These are phyloP conservation scores for Carpatolechia fugitivella DNA, from an alignment of 2,888 invertebrate genomes.

Conservation along the genomic window DNA sequence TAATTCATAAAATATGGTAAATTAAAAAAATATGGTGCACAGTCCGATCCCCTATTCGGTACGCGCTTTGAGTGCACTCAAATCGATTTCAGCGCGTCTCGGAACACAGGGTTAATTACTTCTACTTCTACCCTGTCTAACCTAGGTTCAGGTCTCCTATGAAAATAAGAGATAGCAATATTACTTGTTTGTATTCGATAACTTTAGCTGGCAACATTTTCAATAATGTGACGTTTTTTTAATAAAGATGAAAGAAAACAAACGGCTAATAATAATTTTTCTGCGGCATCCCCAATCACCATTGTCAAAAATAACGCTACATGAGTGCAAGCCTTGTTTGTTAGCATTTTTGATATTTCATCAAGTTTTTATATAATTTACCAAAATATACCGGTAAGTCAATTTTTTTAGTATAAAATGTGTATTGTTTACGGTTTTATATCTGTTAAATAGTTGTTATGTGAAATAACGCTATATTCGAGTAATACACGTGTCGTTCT, in stretches of 20 bases:
- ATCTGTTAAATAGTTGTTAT: background rate
- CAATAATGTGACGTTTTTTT: conserved; percentile 29
- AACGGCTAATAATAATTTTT: conserved; percentile 40
- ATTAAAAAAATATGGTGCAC: no score
- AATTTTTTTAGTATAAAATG: background rate
- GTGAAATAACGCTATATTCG: background rate
- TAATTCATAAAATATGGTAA: no score
- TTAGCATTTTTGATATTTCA: conserved; percentile 16
- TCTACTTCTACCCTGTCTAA: no score
- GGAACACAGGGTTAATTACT: no score
- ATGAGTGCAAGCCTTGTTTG: conserved; percentile 23
- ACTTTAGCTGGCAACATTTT: conserved; percentile 31
- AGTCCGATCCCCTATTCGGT: no score
- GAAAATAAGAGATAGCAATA: background rate
- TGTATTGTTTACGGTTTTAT: background rate
- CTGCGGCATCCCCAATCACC: conserved; percentile 45
- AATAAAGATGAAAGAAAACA: conserved; percentile 34
- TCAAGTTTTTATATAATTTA: conserved; percentile 20
- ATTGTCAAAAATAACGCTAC: conserved; percentile 26
- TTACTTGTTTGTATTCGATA: conserved; percentile 11
- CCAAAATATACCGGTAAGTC: conserved; percentile 26
- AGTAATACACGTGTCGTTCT: conserved; percentile 5
- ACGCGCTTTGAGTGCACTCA: no score
- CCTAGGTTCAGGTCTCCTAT: no score
- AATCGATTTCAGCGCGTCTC: no score